Base-by-base conservation (phyloP, 2,888 invertebrate genomes). In the Oasisia sp. region DNA sequence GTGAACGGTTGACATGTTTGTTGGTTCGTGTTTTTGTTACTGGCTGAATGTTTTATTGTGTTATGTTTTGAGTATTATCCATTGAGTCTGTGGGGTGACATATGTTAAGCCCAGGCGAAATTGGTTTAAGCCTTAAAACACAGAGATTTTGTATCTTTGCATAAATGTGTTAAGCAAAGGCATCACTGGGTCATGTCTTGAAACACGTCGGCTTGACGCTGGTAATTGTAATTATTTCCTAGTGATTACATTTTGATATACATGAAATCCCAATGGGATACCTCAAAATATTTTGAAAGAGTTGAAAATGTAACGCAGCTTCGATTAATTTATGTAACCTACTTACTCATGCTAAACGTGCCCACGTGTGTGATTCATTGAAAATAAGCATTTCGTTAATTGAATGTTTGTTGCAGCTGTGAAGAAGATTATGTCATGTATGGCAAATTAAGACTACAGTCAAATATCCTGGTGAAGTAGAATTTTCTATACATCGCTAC, bases 111-210 rank as follows among this genome's bases (percentile, higher is more conserved):
- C 74, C 74, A 74, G 74, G 74, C 74, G 7, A 74, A 74, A 74
- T 74, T 74, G 74, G 74, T 74, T 74, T 74, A 74, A 74, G 74
- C 74, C 74, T 74, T 74, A 74, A 74, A 74, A 74, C 74, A 74
- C 74, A 74, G 74, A 74, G 74, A 74, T 74, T 74, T 74, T 74
- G 74, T 74, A 74, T 74, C 74, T 74, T 74, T 74, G 74, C 74
- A 74, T 50, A 50, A 9, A 50, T 74, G 74, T 74, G 74, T 74
- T 74, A 74, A 27, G 7, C n/a, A 7, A 74, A 74, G 74, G 74
- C 74, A 74, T 74, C n/a, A 74, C n/a, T 74, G 74, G 74, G 27
- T 74, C 27, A 19, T 74, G 74, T 27, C 74, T 74, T 74, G 27
- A 19, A 19, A 74, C 74, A 74, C 74, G 27, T 74, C 74, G 27